Evolutionary conservation across 2,797 vertebrate genomes (phyloP).

Genomic region (Sphenodon punctatus): DNA sequence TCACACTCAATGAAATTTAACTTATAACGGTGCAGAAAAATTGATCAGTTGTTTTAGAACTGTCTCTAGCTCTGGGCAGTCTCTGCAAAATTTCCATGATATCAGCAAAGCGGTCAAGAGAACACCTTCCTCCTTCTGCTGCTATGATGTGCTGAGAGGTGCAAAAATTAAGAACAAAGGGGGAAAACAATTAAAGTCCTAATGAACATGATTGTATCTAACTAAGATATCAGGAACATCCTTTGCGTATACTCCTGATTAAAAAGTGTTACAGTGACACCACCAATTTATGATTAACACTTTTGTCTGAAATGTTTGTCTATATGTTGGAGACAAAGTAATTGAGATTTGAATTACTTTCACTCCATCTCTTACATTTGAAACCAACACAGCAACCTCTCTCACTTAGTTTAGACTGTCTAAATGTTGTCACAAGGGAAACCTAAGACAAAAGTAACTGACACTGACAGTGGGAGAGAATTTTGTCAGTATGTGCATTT

Average conservation of each 20-base stretch:
- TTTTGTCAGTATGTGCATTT: no score
- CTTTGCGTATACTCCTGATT: not conserved
- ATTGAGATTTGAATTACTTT: no score
- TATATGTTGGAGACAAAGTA: no score
- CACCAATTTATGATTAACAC: not conserved
- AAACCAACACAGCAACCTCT: no score
- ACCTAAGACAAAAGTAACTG: no score
- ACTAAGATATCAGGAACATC: not conserved
- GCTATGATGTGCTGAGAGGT: not conserved
- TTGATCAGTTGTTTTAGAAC: not conserved
- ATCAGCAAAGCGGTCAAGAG: not conserved
- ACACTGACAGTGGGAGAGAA: no score
- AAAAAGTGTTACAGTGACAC: not conserved
- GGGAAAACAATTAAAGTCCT: not conserved
- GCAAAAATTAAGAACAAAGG: not conserved
- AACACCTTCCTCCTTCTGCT: not conserved
- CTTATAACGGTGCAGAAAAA: not conserved
- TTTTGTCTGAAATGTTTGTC: not conserved
- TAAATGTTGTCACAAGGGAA: no score
- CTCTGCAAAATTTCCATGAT: not conserved
- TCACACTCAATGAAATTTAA: not conserved
- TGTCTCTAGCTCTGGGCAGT: not conserved
- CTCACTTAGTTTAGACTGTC: no score
- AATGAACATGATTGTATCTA: not conserved
- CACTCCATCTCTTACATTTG: no score